phyloP scores from a whole-genome alignment of 2,113 vertebrate genomes.

The Burhinus oedicnemus region DNA sequence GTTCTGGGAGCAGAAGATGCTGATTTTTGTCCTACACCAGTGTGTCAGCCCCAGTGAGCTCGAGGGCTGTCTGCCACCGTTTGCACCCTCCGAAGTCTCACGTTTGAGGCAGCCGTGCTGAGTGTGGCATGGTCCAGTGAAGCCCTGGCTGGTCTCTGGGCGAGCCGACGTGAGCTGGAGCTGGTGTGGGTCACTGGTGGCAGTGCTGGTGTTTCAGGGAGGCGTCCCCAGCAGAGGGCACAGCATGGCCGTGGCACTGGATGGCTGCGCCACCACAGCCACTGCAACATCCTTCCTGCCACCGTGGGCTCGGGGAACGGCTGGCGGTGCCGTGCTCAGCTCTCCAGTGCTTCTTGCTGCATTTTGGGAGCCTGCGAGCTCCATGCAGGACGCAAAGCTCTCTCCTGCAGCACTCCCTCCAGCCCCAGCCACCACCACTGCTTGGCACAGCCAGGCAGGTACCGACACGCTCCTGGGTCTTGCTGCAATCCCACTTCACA shows the following conservation, averaged over 20 bases:
- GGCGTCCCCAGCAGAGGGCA: slow-evolving; percentile 62
- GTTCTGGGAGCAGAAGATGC: not conserved
- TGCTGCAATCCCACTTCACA: not conserved
- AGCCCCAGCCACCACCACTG: rapidly evolving
- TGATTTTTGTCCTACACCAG: rapidly evolving
- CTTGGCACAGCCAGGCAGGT: not conserved
- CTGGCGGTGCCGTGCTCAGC: rapidly evolving
- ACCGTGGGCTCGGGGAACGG: rapidly evolving
- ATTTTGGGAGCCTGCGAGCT: not conserved
- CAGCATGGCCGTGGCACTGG: not conserved
- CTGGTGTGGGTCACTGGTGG: rapidly evolving
- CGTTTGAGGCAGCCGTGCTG: rapidly evolving
- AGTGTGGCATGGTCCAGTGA: not conserved
- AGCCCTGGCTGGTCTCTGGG: not conserved
- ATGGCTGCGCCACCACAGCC: not conserved
- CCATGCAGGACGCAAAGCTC: rapidly evolving
- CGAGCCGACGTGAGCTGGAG: rapidly evolving
- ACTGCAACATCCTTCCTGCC: rapidly evolving
- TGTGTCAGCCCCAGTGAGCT: not conserved
- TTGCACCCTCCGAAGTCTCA: rapidly evolving
- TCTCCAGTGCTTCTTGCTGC: rapidly evolving
- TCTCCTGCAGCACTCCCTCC: not conserved
- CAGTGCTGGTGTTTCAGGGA: not conserved
- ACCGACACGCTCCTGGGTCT: rapidly evolving
- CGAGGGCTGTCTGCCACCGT: rapidly evolving